These are phyloP conservation scores for Scelioninae gen. 2 DNA, from an alignment of 2,888 invertebrate genomes.

Conservation along the genomic window DNA sequence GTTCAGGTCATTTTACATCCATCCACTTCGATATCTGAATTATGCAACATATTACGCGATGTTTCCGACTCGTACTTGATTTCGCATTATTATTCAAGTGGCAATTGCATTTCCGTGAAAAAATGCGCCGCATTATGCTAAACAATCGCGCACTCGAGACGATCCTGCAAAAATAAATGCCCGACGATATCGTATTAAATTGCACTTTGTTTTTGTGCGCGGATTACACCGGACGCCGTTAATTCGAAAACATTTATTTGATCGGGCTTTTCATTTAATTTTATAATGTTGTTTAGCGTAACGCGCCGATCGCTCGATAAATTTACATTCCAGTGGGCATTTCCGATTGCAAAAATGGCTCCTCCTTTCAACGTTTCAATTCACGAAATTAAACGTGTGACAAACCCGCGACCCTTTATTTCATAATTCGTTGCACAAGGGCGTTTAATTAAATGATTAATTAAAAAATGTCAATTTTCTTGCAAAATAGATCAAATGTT, in stretches of 20 bases:
- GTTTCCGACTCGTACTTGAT: conserved; percentile 10
- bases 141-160: conserved; percentile 22
- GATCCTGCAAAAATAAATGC: conserved; percentile 31
- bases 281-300: conserved; percentile 48
- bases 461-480: neutral
- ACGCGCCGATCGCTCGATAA: conserved; percentile 47
- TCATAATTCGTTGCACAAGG: conserved; percentile 11
- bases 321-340: conserved; percentile 25
- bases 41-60: neutral
- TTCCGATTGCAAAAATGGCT: conserved; percentile 16
- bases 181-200: conserved; percentile 31
- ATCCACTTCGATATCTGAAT: neutral
- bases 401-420: conserved; percentile 10
- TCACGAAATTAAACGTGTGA: conserved; percentile 18
- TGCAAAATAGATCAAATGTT: too few species aligned
- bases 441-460: conserved; percentile 5
- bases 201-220: conserved; percentile 29
- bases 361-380: conserved; percentile 7
- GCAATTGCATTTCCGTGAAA: conserved; percentile 9
- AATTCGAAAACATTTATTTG: conserved; percentile 48
- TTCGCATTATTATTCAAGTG: conserved; percentile 22
- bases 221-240: conserved; percentile 38
- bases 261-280: conserved; percentile 52
- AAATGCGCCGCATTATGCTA: conserved; percentile 12
- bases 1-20: neutral